A percentile compares a stretch with the other conserved stretches of the same genome.
These are phyloP conservation scores for Heterodera filipjevi DNA, from an alignment of 2,888 invertebrate species.

Conservation along the genomic window DNA sequence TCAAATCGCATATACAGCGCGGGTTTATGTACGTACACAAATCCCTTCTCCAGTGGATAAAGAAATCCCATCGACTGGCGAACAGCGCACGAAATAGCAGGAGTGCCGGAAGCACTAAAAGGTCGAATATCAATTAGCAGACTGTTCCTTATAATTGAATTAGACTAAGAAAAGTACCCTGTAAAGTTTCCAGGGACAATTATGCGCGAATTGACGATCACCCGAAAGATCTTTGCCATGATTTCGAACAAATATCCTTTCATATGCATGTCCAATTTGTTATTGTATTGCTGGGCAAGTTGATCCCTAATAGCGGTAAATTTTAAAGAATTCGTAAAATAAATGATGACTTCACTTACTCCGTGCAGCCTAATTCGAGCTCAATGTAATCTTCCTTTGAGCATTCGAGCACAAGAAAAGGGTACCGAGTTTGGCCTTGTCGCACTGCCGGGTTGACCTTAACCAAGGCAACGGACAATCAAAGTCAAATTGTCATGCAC, in stretches of 20 bases:
- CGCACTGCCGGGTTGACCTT: conserved; percentile 93
- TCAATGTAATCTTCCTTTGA: conserved; percentile 90
- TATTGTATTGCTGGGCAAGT: conserved; percentile 87
- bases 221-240: conserved; percentile 92
- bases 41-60: conserved; percentile 92
- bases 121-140: not conserved
- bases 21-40: conserved; percentile 97
- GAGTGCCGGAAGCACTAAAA: conserved; percentile 72
- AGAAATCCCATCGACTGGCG: conserved; percentile 95
- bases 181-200: conserved; percentile 90
- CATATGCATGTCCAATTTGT: conserved; percentile 85
- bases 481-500: not conserved
- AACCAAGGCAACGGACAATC: not conserved
- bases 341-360: too few species aligned
- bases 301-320: conserved; percentile 76
- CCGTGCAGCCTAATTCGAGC: conserved; percentile 75
- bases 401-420: conserved; percentile 90
- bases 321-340: too few species aligned
- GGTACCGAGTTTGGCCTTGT: conserved; percentile 97
- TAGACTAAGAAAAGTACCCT: too few species aligned
- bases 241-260: conserved; percentile 92
- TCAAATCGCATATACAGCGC: conserved; percentile 96
- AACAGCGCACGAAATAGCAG: conserved; percentile 90
- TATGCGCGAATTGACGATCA: conserved; percentile 87
- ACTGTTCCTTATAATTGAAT: conserved; percentile 46